Evolutionary conservation across 1,140 invertebrate genomes (phyloP), one percentile per base, ranked within the genome.

Genomic region (Drosophila lowei): DNA sequence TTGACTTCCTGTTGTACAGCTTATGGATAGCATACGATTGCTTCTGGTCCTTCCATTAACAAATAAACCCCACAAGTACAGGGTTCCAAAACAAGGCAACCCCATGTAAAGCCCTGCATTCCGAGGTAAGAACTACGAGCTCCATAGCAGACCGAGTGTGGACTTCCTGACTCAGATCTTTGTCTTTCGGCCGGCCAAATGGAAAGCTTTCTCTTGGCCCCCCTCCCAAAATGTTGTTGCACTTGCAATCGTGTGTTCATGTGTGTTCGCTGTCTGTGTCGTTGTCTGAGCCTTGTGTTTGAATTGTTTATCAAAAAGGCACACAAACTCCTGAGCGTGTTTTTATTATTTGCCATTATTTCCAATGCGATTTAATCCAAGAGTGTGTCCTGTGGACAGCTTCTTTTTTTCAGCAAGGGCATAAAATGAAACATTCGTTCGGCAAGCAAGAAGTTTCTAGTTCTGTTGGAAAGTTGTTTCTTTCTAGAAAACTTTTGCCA

Each of bases 291-390:
- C 8, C 43, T 43, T 30, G 58, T 49, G 54, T 71, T 68, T 70
- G 65, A 58, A 71, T 70, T 68, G 62, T 55, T 67, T 56, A 68
- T 68, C 44, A 68, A 57, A 68, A 68, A 56, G 50, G 65, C 63
- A 68, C 67, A 57, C 65, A 68, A 67, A 57, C 65, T 48, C 42
- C 34, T 7, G 30, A 56, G 65, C 52, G 34, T 57, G 43, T 68
- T 68, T 64, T 56, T 68, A 68, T 68, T 56, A 55, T 34, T 47
- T 68, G 55, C 7, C 43, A 67, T 48, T 48, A 50, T 57, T 1
- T n/a, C 30, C 43, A 52, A 57, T 68, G 34, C 50, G 47, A 71
- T 71, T 59, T 44, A 15, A 52, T 71, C 18, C 18, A 13, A 30
- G 23, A 21, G n/a, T 16, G 41, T 46, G 23, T 57, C 41, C 15